Evolutionary conservation across 2,113 vertebrate species (phyloP), one percentile per base, ranked within the genome.

Genomic region (Himantopus leucocephalus): DNA sequence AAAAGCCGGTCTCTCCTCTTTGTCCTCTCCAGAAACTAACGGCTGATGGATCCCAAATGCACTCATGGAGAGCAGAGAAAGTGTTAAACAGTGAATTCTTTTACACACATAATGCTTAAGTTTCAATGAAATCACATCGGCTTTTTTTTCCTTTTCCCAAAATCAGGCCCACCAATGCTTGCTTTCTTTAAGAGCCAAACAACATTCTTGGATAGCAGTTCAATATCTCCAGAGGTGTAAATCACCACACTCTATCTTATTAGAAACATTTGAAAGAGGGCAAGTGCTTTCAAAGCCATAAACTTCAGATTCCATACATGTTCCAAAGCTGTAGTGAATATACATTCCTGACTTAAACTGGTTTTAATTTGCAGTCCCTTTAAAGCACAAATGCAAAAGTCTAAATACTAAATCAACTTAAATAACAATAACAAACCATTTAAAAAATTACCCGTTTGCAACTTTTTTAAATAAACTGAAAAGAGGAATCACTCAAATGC

Each of bases 221-320:
- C 94, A 85, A 12, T 91, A 96, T 97, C 97, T 97, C 95, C 37
- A 35, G 95, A 98, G 97, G 97, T 97, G 97, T 97, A 96, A 97
- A 97, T 97, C 97, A 97, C 94, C 96, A 95, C 89, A 62, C 94
- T 90, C 47, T 74, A 85, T 97, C 98, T 98, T 97, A 98, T 96
- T 96, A 97, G 97, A 98, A 98, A 96, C 97, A 97, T 88, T 97
- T 97, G 97, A 97, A 97, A 96, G 92, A 86, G 91, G 94, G 94
- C 93, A 94, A 97, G 58, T 58, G 81, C 90, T 91, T 89, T 92
- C 88, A 93, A 59, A 97, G 90, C 81, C 75, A 96, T 97, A 97
- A 97, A 97, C 97, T 96, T 67, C 73, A 92, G 95, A 98, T 97
- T 97, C 96, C 94, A 96, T 86, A 78, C 96, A 45, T 85, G 92